Conservation (phyloP, 2,797 vertebrate species). For the Pampus argenteus region DNA sequence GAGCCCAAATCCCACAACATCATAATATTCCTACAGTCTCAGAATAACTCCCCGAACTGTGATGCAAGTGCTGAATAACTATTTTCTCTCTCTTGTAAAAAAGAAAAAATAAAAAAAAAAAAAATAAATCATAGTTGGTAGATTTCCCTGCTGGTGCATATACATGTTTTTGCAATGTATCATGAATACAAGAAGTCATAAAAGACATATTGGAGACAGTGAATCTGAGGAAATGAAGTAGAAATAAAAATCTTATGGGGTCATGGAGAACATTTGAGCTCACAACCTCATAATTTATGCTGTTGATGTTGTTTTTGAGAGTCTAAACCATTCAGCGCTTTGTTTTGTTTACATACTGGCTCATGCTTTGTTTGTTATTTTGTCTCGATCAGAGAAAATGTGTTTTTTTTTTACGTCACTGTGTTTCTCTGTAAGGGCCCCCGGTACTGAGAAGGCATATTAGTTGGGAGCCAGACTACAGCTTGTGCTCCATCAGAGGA, state of each 20-base stretch:
- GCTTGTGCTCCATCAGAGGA: conserved; percentile 20
- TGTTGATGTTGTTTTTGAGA: background rate
- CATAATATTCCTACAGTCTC: conserved; percentile 37
- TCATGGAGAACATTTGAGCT: background rate
- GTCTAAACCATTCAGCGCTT: no score
- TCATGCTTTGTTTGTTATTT: conserved; percentile 18
- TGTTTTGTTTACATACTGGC: conserved; percentile 12
- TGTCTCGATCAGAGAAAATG: conserved; percentile 21
- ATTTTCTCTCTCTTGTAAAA: conserved; percentile 12
- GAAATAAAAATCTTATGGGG: background rate
- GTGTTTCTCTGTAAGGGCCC: conserved; percentile 17
- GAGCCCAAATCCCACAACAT: conserved; percentile 47
- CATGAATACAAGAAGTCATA: conserved; percentile 17
- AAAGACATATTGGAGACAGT: background rate
- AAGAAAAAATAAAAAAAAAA: no score
- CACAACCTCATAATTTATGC: background rate
- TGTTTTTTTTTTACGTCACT: background rate
- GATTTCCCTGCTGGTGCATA: conserved; percentile 41
- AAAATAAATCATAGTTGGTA: no score
- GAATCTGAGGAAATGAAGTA: background rate
- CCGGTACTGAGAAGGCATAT: background rate
- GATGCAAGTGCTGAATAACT: conserved; percentile 29
- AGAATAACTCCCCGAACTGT: conserved; percentile 33
- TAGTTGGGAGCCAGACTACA: conserved; percentile 10
- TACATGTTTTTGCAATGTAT: conserved; percentile 24